Base-by-base conservation (phyloP, 2,888 invertebrate genomes). In the Pecten maximus region DNA sequence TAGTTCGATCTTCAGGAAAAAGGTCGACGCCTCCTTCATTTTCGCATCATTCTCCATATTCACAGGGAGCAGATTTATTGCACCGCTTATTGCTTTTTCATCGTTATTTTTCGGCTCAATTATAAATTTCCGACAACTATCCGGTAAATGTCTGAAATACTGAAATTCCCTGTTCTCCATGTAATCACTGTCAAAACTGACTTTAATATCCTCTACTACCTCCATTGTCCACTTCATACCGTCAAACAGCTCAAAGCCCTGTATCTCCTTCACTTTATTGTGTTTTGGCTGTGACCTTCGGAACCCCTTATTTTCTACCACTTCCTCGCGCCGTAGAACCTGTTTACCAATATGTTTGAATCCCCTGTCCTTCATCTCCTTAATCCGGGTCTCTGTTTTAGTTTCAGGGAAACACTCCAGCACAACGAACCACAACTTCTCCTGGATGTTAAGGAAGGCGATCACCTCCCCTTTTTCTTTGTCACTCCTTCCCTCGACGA, bases 391-490 rank as follows among this genome's bases (percentile, higher is more conserved):
- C n/a, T 94, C 94, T 23, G 95, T 90, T 35, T 93, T 90, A 6
- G 91, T 91, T 44, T 93, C 89, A 0, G 95, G 94, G 89, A 95
- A 95, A 89, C 94, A 93, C 89, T 96, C 96, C 10, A 96, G 92
- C 92, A 95, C 93, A 44, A 96, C 91, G 87, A 94, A 94, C 96
- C 96, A 96, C 8, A 94, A 93, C 92, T 96, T 96, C 87, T 95
- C 95, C 91, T 95, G 93, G 19, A 96, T 91, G 88, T 95, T 95
- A 15, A 96, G 90, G 92, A 96, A 96, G 28, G 96, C 92, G 88
- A 95, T 90, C 8, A 96, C 91, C 90, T 96, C 96, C 1, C 96
- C 96, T 88, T 94, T 94, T 89, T 95, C 95, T 91, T 93, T 94
- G 74, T 92, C 93, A 40, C 89, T 92, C 10, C 93, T 90, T 12